phyloP scores from a whole-genome alignment of 2,797 vertebrate genomes.

The Mycteria americana region DNA sequence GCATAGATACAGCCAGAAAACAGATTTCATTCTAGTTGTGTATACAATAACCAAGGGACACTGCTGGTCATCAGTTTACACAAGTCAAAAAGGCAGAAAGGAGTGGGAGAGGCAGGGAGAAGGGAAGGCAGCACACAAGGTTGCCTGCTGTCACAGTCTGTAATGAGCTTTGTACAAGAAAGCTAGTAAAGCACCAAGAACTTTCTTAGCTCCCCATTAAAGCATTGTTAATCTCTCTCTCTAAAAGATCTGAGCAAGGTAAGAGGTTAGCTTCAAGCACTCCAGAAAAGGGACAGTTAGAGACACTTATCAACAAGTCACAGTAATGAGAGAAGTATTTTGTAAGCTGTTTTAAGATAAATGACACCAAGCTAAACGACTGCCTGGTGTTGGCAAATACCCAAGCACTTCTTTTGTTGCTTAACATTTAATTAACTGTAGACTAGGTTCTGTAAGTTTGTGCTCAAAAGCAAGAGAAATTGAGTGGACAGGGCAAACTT shows the following conservation, averaged over 20 bases:
- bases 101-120: background rate
- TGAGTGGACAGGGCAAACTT: background rate
- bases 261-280: background rate
- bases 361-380: background rate
- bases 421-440: background rate
- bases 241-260: background rate
- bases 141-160: background rate
- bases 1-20: background rate
- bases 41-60: background rate
- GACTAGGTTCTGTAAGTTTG: background rate
- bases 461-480: background rate
- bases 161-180: background rate
- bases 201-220: background rate
- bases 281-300: background rate
- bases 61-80: background rate
- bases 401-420: background rate
- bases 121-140: background rate
- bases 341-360: background rate
- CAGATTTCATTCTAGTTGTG: background rate
- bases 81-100: background rate
- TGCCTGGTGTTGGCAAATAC: background rate
- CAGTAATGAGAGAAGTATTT: background rate
- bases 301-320: background rate
- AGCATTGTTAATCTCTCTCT: background rate
- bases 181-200: background rate